Evolutionary conservation across 2,888 invertebrate genomes (phyloP), one percentile per base, ranked within the genome.

Genomic region (Drosophila cyrtoloma): DNA sequence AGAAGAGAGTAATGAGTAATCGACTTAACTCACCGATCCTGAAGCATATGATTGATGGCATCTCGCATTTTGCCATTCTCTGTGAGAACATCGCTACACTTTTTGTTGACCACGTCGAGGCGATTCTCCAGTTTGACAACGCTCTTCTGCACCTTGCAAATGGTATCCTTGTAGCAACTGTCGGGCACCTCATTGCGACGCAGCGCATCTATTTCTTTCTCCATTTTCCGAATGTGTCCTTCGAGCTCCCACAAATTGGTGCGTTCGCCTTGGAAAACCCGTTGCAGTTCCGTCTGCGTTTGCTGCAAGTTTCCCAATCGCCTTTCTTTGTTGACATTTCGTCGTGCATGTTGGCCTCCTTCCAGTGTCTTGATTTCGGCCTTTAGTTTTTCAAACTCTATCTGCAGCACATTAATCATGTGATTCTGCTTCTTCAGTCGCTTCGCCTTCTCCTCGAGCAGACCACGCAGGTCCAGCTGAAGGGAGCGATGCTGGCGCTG

Each of bases 11-110:
- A 26, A 35, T 35, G 33, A 35, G 5, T 35, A 14, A 35, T 14
- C 16, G 5, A 26, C 22, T 19, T 4, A n/a, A n/a, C 64, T 90
- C 90, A 95, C 96, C 96, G 95, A 93, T 98, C 98, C 74, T 96
- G 96, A 1, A 98, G 93, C 81, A 98, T 94, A 77, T 96, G 95
- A 90, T 98, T 97, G 59, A 98, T 98, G 86, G 97, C 96, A 16
- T 96, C 95, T 32, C 98, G 94, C 87, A 97, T 94, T 81, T 94
- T 95, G 63, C 95, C 94, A 92, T 97, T 98, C 71, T 96, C 96
- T 4, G 96, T 95, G 71, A 97, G 95, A 28, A 97, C 95, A 5
- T 95, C 94, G 92, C 97, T 97, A 92, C 97, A 97, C 87, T 96
- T 96, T 91, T 96, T 96, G 87, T 96, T 96, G 2, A 96, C 96